phyloP scores from a whole-genome alignment of 1,140 invertebrate species.

The Pteromalus puparum region DNA sequence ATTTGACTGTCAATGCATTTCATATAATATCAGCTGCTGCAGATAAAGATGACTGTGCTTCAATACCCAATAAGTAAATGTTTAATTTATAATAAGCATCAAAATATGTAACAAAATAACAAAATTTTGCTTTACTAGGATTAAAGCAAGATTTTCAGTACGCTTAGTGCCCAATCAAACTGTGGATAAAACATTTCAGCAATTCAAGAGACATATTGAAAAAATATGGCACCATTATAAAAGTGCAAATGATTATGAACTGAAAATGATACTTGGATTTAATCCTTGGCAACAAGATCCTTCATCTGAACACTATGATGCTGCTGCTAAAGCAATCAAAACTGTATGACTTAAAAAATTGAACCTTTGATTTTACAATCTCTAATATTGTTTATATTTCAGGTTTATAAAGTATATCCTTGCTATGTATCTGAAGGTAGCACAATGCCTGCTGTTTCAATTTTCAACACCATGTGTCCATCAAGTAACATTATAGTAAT shows the following conservation, averaged over 20 bases:
- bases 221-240: slow-evolving; percentile 48
- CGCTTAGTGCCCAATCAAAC: slow-evolving; percentile 79
- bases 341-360: slow-evolving; percentile 32
- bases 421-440: slow-evolving; percentile 54
- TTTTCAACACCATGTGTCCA: slow-evolving; percentile 45
- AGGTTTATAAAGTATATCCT: slow-evolving; percentile 54
- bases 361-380: slow-evolving; percentile 14
- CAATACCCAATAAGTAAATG: slow-evolving; percentile 55
- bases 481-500: slow-evolving; percentile 55
- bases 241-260: slow-evolving; percentile 51
- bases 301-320: slow-evolving; percentile 51
- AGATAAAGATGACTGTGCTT: slow-evolving; percentile 64
- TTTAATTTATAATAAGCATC: not conserved
- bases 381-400: slow-evolving; percentile 25
- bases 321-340: slow-evolving; percentile 55
- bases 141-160: slow-evolving; percentile 82
- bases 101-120: slow-evolving; percentile 66
- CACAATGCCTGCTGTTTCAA: slow-evolving; percentile 54
- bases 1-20: slow-evolving; percentile 79
- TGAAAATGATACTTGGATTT: slow-evolving; percentile 53
- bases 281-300: slow-evolving; percentile 58
- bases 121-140: slow-evolving; percentile 76
- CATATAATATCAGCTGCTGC: slow-evolving; percentile 79
- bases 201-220: slow-evolving; percentile 52
- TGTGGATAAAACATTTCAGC: slow-evolving; percentile 26